Base-by-base conservation (phyloP, 2,113 vertebrate genomes). In the Malaclemys terrapin region DNA sequence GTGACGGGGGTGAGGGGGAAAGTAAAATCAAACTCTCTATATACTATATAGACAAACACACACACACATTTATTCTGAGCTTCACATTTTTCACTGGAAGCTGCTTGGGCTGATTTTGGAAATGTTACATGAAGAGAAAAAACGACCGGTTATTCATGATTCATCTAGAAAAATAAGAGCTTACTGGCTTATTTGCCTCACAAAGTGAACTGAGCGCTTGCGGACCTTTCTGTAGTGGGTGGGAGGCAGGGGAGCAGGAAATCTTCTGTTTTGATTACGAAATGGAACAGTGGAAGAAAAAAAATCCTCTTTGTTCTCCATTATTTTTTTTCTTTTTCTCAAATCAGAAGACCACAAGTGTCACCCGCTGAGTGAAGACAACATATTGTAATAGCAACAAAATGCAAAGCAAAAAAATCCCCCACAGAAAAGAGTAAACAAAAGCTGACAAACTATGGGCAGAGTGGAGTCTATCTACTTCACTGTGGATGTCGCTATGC, bases 151-250 rank as follows among this genome's bases (percentile, higher is more conserved):
- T 42, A 45, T 80, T 56, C 8, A 2, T 35, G 91, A 93, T 49
- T 90, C 9, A 79, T 85, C 49, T 88, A 85, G 47, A 88, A 90
- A 35, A 91, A 85, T 88, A 89, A 59, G 89, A 72, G 10, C 72
- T 6, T 92, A 88, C 42, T 81, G 93, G 84, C 84, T 95, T 94
- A 38, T 85, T 94, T 95, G 11, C 3, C 82, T 95, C 47, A 29
- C 93, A 92, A 96, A 91, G 88, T 95, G 65, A 72, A 72, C 65
- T 94, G 92, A 95, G 95, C 89, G 85, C 87, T 85, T 94, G 91
- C 45, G 94, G 95, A 92, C 92, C 93, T 96, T 95, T 95, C 27
- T 80, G 93, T 92, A 93, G 92, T 93, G 85, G 19, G 35, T 20
- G n/a, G 8, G 3, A n/a, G n/a, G 95, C 82, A 57, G 53, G 72